Percentiles rank a stretch among this genome's conserved stretches.
These are phyloP conservation scores for Odocoileus hemionus DNA, from an alignment of 2,113 vertebrate genomes.

Conservation along the genomic window DNA sequence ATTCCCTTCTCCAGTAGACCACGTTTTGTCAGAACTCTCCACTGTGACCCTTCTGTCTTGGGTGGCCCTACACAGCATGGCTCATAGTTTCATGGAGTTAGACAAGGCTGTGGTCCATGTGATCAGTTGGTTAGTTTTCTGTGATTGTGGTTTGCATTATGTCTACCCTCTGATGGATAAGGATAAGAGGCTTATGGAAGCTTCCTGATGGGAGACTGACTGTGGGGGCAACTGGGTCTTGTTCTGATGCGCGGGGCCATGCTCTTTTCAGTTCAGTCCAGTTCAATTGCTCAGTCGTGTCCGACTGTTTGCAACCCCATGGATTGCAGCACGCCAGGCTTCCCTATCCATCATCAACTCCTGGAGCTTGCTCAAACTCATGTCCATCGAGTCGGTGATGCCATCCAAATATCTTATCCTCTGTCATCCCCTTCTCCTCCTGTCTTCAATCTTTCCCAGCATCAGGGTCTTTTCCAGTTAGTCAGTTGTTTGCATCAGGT, in stretches of 20 bases:
- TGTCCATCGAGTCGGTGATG: neutral
- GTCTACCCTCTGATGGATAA: neutral
- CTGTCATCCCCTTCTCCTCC: neutral
- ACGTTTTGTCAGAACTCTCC: neutral
- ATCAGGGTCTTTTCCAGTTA: neutral
- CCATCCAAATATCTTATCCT: neutral
- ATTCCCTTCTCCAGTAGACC: neutral
- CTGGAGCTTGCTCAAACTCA: neutral
- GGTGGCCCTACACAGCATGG: neutral
- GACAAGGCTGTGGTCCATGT: neutral
- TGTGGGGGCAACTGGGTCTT: neutral
- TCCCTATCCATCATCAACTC: neutral
- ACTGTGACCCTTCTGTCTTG: neutral
- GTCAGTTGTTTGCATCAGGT: neutral
- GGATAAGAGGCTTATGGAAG: neutral
- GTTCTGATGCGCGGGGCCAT: neutral
- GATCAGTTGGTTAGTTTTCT: neutral
- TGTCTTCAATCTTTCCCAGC: neutral
- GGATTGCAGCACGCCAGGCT: neutral
- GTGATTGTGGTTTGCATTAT: neutral
- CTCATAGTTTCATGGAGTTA: neutral
- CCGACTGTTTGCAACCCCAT: accelerated
- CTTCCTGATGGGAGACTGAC: neutral
- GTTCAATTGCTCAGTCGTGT: neutral
- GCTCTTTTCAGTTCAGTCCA: neutral